These are phyloP conservation scores for Platichthys stellatus DNA, from an alignment of 2,113 vertebrate species.

Conservation along the genomic window DNA sequence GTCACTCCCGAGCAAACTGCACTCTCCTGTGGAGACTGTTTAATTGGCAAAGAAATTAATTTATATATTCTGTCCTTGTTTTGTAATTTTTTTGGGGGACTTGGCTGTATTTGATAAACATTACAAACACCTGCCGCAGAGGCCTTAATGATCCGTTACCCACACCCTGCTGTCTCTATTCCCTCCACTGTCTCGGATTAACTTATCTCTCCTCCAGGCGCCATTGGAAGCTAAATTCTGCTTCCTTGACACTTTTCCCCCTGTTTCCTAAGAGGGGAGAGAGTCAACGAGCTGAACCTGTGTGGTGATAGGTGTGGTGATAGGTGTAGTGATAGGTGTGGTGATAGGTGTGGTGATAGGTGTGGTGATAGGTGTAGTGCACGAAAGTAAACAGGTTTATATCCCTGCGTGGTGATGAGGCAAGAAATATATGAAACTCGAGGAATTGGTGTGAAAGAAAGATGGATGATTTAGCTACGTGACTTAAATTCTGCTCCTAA, in stretches of 20 bases:
- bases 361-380: not conserved
- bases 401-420: constrained; percentile 13
- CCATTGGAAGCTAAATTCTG: constrained; percentile 63
- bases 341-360: no score
- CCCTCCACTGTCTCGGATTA: constrained; percentile 64
- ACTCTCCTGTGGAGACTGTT: constrained; percentile 35
- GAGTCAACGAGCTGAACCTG: constrained; percentile 45
- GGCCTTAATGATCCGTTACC: constrained; percentile 68
- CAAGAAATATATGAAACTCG: not conserved
- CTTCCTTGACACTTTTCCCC: constrained; percentile 59
- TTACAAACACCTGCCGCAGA: constrained; percentile 46
- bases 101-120: constrained; percentile 62
- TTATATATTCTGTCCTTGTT: constrained; percentile 44
- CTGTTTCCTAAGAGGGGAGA: constrained; percentile 44
- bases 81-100: constrained; percentile 41
- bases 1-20: constrained; percentile 40
- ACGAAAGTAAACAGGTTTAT: constrained; percentile 55
- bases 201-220: constrained; percentile 70
- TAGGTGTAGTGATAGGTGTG: no score
- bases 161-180: constrained; percentile 53
- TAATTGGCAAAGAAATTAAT: constrained; percentile 52
- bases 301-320: not conserved
- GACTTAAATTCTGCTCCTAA: no score
- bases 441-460: no score
- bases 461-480: no score